phyloP scores from a whole-genome alignment of 2,797 vertebrate genomes.

The Erethizon dorsatum region DNA sequence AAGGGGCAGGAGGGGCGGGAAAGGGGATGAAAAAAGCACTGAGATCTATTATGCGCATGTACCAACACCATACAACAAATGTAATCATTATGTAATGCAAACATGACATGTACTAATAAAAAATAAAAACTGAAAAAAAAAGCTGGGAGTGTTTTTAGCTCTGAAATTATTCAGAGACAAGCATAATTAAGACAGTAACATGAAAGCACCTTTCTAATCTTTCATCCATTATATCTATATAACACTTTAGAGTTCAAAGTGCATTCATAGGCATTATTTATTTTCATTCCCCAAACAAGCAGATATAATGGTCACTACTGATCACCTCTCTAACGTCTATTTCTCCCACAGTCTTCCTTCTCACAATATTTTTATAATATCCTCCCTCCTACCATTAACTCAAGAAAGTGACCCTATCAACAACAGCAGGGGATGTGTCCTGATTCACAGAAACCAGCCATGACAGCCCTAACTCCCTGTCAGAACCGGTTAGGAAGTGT shows the following conservation, averaged over 20 bases:
- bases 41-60: not conserved
- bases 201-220: constrained; percentile 56
- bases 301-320: constrained; percentile 62
- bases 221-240: constrained; percentile 37
- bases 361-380: constrained; percentile 51
- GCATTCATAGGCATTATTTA: constrained; percentile 73
- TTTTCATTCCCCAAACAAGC: constrained; percentile 76
- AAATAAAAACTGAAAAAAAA: not conserved
- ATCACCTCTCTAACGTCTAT: constrained; percentile 61
- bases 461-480: not conserved
- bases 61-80: not conserved
- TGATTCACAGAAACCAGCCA: constrained; percentile 42
- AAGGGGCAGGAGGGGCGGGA: not conserved
- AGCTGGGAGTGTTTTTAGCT: not conserved
- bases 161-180: constrained; percentile 60
- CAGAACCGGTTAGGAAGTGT: constrained; percentile 8
- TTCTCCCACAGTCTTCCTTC: constrained; percentile 59
- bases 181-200: constrained; percentile 53
- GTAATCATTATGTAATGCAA: not conserved
- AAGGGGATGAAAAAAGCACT: not conserved
- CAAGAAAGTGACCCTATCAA: not conserved
- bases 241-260: constrained; percentile 76
- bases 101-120: not conserved
- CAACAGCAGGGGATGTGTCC: not conserved
- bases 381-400: not conserved